Conservation (phyloP, 2,113 vertebrate species). For the Carassius carassius region DNA sequence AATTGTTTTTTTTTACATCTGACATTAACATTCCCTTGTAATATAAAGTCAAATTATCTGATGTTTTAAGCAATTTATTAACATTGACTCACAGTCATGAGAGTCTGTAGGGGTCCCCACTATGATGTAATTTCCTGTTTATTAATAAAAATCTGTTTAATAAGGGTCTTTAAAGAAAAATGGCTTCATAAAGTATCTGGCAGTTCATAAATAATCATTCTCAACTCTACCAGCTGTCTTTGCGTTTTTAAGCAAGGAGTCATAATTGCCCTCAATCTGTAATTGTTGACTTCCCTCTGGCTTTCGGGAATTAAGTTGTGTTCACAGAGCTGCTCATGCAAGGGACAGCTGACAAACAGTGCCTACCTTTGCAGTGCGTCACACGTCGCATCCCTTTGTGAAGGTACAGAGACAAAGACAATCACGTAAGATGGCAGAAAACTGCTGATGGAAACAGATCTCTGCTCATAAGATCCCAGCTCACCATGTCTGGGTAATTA, state of each 20-base stretch:
- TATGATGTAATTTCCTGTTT: neutral
- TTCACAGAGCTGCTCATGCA: conserved; percentile 67
- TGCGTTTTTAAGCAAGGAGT: neutral
- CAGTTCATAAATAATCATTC: neutral
- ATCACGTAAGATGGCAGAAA: conserved; percentile 75
- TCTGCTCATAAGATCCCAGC: conserved; percentile 47
- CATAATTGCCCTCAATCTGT: neutral
- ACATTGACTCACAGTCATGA: neutral
- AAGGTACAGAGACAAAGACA: conserved; percentile 89
- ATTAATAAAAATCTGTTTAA: neutral
- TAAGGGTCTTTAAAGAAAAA: neutral
- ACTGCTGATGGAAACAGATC: conserved; percentile 72
- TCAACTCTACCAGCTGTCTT: neutral
- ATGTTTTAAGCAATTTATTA: neutral
- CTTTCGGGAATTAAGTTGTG: conserved; percentile 47
- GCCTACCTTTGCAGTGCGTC: conserved; percentile 99
- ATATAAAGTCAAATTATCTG: neutral
- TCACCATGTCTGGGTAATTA: conserved; percentile 39
- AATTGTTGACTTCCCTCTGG: conserved; percentile 11
- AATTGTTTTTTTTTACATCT: neutral
- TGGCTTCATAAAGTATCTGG: neutral
- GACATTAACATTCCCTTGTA: neutral
- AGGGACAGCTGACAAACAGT: conserved; percentile 69
- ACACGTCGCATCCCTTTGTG: conserved; percentile 96
- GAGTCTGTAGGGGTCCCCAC: neutral